Base-by-base conservation (phyloP, 2,888 invertebrate genomes). In the Danaus chrysippus region DNA sequence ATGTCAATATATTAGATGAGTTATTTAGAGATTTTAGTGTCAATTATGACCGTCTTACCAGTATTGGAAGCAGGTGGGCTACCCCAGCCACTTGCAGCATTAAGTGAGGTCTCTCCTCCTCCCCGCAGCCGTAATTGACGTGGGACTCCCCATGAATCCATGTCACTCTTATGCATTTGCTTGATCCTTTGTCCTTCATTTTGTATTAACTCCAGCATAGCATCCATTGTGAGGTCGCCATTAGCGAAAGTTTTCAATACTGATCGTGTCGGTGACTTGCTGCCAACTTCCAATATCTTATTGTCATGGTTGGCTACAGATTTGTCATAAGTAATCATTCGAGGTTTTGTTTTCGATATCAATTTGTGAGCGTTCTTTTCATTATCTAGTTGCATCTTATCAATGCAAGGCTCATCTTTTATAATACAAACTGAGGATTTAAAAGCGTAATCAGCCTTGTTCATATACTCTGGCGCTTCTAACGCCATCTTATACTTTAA, bases 91-190 rank as follows among this genome's bases (percentile, higher is more conserved):
- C 94, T 93, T 64, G 95, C 94, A 65, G 93, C 94, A 81, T 95
- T 96, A 75, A 96, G 92, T 54, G 96, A 95, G 86, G 94, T 95
- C 84, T 96, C 96, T 63, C 96, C 96, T 58, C 96, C 96, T 61
- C 96, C 96, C 67, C 93, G 91, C 66, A 96, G 92, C 69, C 94
- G 92, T 74, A 95, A 84, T 59, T 92, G 91, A 54, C 87, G 88
- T 64, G 93, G 92, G 61, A 93, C 92, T 54, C 94, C 93, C 94
- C 94, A 94, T 69, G 83, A 83, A 76, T 88, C 84, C 59, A 76
- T 55, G 63, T 78, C 73, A 59, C 65, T 67, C 68, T 75, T 75
- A 60, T 69, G 71, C 79, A 86, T 72, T 60, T 76, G 75, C 73
- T 77, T 80, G 67, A 83, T 73, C 66, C 83, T 76, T 67, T 76